These are phyloP conservation scores for Philopedon plagiatum DNA, from an alignment of 2,888 invertebrate species.

Conservation along the genomic window DNA sequence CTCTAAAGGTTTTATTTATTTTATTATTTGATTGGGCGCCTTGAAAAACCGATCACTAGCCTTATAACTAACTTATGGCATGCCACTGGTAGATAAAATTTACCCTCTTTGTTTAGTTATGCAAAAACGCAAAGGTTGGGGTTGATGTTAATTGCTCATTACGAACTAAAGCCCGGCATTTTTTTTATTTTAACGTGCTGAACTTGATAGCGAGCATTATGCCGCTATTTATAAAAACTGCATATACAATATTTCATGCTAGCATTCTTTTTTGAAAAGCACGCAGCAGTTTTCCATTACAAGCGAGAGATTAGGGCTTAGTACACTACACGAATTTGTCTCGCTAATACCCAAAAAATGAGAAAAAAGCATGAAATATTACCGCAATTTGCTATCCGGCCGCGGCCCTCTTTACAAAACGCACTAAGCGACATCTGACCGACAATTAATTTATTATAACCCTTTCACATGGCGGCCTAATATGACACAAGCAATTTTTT, in stretches of 20 bases:
- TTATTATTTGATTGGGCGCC: too few relatives aligned
- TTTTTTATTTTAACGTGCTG: neutral
- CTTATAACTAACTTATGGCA: too few relatives aligned
- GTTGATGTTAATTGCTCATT: neutral
- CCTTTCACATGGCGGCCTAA: slow-evolving; percentile 19
- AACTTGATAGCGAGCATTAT: neutral
- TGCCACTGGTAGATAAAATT: too few relatives aligned
- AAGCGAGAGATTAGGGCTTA: slow-evolving; percentile 35
- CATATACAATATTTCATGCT: slow-evolving; percentile 21
- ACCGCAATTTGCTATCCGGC: slow-evolving; percentile 36
- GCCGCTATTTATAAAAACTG: slow-evolving; percentile 9
- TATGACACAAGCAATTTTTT: slow-evolving; percentile 34
- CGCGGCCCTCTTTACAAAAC: slow-evolving; percentile 18
- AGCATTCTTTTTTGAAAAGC: slow-evolving; percentile 31
- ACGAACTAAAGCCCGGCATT: neutral
- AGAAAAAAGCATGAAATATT: slow-evolving; percentile 35
- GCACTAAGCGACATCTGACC: slow-evolving; percentile 37
- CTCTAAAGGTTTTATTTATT: too few relatives aligned
- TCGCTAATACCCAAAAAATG: slow-evolving; percentile 41
- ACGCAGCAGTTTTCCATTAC: slow-evolving; percentile 22
- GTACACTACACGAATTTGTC: slow-evolving; percentile 39
- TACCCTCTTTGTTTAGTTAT: too few relatives aligned
- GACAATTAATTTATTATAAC: slow-evolving; percentile 38
- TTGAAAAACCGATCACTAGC: too few relatives aligned
- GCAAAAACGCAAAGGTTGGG: too few relatives aligned